Evolutionary conservation across 1,140 invertebrate genomes (phyloP).

Genomic region (Cherax destructor): DNA sequence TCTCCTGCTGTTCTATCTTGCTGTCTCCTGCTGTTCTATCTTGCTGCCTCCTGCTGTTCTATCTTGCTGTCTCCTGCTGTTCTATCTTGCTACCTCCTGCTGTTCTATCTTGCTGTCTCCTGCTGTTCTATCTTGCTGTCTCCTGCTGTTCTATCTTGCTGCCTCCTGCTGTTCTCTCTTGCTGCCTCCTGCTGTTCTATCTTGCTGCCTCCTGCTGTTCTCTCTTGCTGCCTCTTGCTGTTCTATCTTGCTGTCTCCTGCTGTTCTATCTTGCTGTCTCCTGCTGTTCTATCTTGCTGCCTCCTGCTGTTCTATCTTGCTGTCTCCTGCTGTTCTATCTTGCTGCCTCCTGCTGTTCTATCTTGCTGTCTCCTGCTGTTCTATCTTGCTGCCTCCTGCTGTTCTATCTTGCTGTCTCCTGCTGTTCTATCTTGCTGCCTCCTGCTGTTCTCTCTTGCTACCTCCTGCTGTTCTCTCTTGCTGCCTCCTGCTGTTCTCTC

Average conservation of each 20-base stretch:
- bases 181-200: too few species aligned
- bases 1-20: neutral
- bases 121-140: neutral
- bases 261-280: neutral
- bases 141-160: neutral
- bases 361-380: neutral
- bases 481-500: neutral
- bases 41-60: neutral
- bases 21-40: neutral
- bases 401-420: neutral
- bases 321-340: neutral
- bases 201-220: too few species aligned
- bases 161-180: too few species aligned
- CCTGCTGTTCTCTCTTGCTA: too few species aligned
- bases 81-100: neutral
- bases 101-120: neutral
- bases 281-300: neutral
- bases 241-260: neutral
- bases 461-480: too few species aligned
- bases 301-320: neutral
- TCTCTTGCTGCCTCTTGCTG: too few species aligned
- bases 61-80: neutral
- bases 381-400: neutral
- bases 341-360: neutral
- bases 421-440: too few species aligned